Conservation (phyloP, 2,113 vertebrate species). For the Phyllopteryx taeniolatus region DNA sequence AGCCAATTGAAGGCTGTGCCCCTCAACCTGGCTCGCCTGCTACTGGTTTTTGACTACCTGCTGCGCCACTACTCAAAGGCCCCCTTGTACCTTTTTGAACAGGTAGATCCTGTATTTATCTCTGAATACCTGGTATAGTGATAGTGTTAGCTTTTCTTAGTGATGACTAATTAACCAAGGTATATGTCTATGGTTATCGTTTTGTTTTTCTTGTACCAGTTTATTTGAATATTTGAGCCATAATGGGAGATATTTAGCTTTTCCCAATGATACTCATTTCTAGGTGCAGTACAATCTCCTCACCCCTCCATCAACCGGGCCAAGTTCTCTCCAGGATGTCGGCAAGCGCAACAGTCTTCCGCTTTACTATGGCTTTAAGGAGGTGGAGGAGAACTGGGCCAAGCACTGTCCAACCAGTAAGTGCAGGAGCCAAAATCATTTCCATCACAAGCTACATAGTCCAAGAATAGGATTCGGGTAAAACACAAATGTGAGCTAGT, state of each 20-base stretch:
- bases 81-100: conserved; percentile 90
- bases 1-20: conserved; percentile 84
- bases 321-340: conserved; percentile 79
- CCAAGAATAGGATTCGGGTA: neutral
- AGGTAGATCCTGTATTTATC: conserved; percentile 71
- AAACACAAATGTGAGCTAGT: neutral
- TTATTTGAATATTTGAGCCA: neutral
- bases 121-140: neutral
- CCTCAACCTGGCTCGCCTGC: conserved; percentile 84
- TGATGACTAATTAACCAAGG: neutral
- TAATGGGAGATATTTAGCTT: neutral
- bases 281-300: conserved; percentile 96
- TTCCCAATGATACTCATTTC: conserved; percentile 2
- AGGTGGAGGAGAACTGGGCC: conserved; percentile 98
- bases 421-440: conserved; percentile 14
- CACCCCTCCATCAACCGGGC: conserved; percentile 84
- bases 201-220: neutral
- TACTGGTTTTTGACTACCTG: conserved; percentile 92
- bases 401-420: conserved; percentile 91
- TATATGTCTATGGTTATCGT: too few species aligned
- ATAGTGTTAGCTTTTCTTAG: neutral
- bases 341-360: conserved; percentile 72
- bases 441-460: neutral
- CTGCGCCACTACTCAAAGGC: conserved; percentile 92
- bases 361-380: conserved; percentile 93